These are phyloP conservation scores for Andrena marginata DNA, from an alignment of 2,888 invertebrate species.

Conservation along the genomic window DNA sequence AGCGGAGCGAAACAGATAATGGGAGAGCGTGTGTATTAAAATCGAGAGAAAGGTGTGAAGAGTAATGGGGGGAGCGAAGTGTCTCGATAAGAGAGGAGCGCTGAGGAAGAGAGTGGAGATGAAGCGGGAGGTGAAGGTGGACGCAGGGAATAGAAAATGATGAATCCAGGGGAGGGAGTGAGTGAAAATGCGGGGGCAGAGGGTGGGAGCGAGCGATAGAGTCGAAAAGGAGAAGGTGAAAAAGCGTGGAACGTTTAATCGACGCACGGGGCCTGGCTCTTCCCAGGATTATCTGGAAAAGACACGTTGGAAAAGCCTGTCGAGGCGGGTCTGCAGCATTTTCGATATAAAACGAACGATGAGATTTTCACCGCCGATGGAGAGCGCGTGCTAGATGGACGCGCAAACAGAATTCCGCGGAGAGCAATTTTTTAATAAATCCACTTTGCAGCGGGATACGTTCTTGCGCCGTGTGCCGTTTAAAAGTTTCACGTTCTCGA, in stretches of 20 bases:
- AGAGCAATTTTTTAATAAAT: conserved; percentile 69
- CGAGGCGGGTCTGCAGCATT: conserved; percentile 60
- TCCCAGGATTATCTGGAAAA: conserved; percentile 47
- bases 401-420: conserved; percentile 48
- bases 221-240: conserved; percentile 33
- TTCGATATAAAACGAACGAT: conserved; percentile 66
- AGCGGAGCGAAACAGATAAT: conserved; percentile 47
- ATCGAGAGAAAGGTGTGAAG: conserved; percentile 28
- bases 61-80: neutral
- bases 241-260: conserved; percentile 70
- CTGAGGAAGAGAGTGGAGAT: conserved; percentile 33
- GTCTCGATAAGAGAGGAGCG: conserved; percentile 35
- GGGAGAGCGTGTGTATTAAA: conserved; percentile 46
- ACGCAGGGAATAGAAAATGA: conserved; percentile 36
- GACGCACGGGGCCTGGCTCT: conserved; percentile 47
- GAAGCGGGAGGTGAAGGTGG: conserved; percentile 31
- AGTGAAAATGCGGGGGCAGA: conserved; percentile 7
- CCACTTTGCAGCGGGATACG: conserved; percentile 58
- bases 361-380: conserved; percentile 62
- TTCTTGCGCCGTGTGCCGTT: conserved; percentile 54
- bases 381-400: conserved; percentile 45
- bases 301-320: conserved; percentile 70
- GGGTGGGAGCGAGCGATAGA: conserved; percentile 42
- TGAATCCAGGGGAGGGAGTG: conserved; percentile 25
- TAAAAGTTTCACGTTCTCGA: conserved; percentile 46